Evolutionary conservation across 2,797 vertebrate genomes (phyloP).

Genomic region (Phrynocephalus guinanensis): DNA sequence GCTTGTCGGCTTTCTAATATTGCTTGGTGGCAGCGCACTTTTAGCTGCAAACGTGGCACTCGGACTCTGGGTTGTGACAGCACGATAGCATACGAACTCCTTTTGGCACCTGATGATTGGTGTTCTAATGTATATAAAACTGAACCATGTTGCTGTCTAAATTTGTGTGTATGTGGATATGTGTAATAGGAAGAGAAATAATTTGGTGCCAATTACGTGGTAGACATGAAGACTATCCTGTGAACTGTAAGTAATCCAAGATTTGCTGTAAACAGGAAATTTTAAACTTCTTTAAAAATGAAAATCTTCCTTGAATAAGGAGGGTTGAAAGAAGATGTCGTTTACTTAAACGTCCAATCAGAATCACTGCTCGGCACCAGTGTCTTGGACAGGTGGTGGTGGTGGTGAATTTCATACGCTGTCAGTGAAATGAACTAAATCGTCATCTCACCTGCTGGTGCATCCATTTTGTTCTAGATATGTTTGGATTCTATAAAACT

Average conservation of each 20-base stretch:
- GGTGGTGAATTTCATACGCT: background rate
- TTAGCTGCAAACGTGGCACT: conserved; percentile 94
- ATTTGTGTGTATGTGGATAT: conserved; percentile 47
- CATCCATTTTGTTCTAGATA: background rate
- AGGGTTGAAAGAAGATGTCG: conserved; percentile 15
- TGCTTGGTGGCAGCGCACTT: conserved; percentile 87
- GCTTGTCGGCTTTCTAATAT: conserved; percentile 93
- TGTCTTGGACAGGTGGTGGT: background rate
- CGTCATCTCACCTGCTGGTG: background rate
- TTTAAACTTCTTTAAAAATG: background rate
- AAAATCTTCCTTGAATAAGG: conserved; percentile 21
- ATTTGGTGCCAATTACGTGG: background rate
- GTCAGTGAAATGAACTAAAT: conserved; percentile 35
- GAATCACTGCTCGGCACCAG: conserved; percentile 44
- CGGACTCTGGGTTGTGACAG: conserved; percentile 98
- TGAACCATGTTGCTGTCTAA: conserved; percentile 50
- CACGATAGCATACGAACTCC: conserved; percentile 81
- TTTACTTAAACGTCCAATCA: conserved; percentile 41
- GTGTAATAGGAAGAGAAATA: conserved; percentile 51
- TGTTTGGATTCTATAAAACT: conserved; percentile 19
- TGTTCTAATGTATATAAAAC: conserved; percentile 38
- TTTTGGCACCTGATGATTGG: conserved; percentile 16
- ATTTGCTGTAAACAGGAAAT: conserved; percentile 20
- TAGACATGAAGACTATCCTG: background rate
- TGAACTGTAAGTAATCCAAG: conserved; percentile 48